Conservation (phyloP, 2,797 vertebrate species). For the Argentina silus region DNA sequence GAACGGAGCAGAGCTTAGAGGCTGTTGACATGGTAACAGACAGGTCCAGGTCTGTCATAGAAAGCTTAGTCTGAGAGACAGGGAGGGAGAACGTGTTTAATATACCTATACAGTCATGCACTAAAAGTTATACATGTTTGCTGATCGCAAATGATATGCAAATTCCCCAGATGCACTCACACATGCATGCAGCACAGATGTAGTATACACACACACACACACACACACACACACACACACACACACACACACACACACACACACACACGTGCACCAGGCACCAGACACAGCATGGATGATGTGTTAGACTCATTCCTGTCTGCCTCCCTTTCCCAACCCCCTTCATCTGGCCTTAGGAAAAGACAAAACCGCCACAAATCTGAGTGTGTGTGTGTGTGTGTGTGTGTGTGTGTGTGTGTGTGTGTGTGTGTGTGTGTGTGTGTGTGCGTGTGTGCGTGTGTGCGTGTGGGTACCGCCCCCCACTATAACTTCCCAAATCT, state of each 20-base stretch:
- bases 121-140: neutral
- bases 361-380: neutral
- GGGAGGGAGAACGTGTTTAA: neutral
- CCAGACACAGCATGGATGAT: neutral
- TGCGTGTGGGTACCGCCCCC: slow-evolving; percentile 16
- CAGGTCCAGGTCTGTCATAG: neutral
- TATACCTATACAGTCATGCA: neutral
- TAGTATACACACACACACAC: neutral
- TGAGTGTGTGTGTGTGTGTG: too few species aligned
- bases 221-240: neutral
- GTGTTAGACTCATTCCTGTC: neutral
- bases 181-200: neutral
- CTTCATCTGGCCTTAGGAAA: neutral
- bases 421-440: slow-evolving; percentile 16
- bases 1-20: neutral
- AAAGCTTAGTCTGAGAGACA: neutral
- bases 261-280: neutral
- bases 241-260: neutral
- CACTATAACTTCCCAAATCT: slow-evolving; percentile 32
- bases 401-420: neutral
- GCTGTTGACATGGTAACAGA: slow-evolving; percentile 7
- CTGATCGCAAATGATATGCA: neutral
- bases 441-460: neutral
- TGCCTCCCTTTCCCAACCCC: neutral
- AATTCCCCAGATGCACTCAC: neutral